Evolutionary conservation across 2,113 vertebrate genomes (phyloP).

Genomic region (Coryphaenoides rupestris): DNA sequence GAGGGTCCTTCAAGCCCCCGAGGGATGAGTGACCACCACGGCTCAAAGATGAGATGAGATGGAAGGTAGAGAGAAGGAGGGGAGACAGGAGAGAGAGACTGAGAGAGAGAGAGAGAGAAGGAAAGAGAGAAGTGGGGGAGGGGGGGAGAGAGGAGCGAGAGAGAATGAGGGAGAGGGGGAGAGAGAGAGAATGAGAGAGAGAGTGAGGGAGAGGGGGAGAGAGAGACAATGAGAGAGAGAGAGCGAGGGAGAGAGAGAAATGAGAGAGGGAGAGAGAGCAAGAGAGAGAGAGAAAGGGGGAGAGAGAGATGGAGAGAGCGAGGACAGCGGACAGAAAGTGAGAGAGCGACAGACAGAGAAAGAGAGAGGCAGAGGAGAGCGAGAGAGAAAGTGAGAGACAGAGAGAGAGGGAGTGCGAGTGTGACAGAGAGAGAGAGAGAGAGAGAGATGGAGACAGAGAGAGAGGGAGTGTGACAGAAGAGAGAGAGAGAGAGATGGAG

Average conservation of each 20-base stretch:
- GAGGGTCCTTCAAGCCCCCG: not conserved
- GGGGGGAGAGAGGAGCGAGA: not conserved
- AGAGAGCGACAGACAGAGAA: no score
- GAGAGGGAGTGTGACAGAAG: no score
- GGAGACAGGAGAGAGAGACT: slow-evolving; percentile 12
- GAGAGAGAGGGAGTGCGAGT: no score
- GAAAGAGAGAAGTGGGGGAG: not conserved
- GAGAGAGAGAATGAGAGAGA: slow-evolving; percentile 18
- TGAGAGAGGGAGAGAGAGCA: no score
- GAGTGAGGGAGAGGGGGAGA: slow-evolving; percentile 11
- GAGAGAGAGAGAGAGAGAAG: not conserved
- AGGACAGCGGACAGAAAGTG: no score
- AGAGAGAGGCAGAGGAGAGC: no score
- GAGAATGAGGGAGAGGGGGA: not conserved
- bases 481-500: slow-evolving; percentile 9
- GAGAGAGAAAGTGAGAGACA: slow-evolving; percentile 14
- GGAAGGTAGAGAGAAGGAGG: not conserved
- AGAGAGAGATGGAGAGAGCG: no score
- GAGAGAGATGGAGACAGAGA: no score
- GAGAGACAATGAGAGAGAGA: no score
- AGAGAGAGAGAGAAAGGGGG: no score
- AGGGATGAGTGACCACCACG: not conserved
- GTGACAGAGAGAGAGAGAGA: no score
- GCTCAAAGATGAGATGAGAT: not conserved
- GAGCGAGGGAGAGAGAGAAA: no score